Evolutionary conservation across 1,140 invertebrate species (phyloP).

Genomic region (Penaeus indicus): DNA sequence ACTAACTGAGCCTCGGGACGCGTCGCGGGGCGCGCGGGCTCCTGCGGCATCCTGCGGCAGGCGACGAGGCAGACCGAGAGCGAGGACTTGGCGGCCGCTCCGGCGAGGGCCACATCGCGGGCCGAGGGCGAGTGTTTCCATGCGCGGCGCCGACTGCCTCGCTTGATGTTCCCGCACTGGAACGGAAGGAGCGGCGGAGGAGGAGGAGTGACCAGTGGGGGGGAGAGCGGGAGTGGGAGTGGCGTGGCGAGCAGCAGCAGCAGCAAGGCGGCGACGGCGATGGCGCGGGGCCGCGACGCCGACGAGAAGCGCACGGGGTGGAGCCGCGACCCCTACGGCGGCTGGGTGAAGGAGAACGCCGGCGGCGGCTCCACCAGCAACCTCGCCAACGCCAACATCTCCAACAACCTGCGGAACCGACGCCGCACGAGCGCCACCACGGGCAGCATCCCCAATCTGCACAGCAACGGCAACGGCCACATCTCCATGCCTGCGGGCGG

Average conservation of each 20-base stretch:
- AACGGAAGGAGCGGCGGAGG: slow-evolving; percentile 49
- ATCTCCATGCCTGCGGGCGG: not conserved
- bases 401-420: slow-evolving; percentile 51
- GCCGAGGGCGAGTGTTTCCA: not conserved
- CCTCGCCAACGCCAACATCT: slow-evolving; percentile 44
- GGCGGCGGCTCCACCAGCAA: slow-evolving; percentile 54
- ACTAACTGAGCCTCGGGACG: not conserved
- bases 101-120: not conserved
- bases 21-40: not conserved
- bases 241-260: not conserved
- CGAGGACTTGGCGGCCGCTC: not conserved
- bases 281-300: slow-evolving; percentile 21
- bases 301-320: slow-evolving; percentile 43
- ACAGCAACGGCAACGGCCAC: slow-evolving; percentile 43
- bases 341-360: slow-evolving; percentile 34
- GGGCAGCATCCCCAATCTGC: slow-evolving; percentile 56
- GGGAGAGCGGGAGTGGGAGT: not conserved
- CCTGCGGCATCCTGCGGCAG: not conserved
- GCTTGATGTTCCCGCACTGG: slow-evolving; percentile 48
- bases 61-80: not conserved
- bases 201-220: slow-evolving; percentile 47
- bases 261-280: slow-evolving; percentile 6
- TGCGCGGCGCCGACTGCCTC: not conserved
- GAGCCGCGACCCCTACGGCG: slow-evolving; percentile 46
- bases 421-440: slow-evolving; percentile 39